Evolutionary conservation across 2,797 vertebrate genomes (phyloP).

Genomic region (Mormyrus hasselquistii): DNA sequence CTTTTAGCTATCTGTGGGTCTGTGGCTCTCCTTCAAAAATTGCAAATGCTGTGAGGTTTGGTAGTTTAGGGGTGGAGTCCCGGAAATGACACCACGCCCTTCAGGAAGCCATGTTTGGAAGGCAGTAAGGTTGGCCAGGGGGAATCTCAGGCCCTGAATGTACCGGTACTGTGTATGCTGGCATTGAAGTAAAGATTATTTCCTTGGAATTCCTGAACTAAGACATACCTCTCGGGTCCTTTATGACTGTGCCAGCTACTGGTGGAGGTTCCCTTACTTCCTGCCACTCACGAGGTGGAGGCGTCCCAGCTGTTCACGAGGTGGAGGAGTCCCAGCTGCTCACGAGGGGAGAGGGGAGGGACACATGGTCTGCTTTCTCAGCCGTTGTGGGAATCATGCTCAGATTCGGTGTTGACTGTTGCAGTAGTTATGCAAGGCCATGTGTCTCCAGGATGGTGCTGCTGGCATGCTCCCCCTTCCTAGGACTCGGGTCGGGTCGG

Average conservation of each 20-base stretch:
- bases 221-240: background rate
- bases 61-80: background rate
- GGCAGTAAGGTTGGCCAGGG: background rate
- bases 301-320: too few species aligned
- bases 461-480: conserved; percentile 7
- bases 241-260: too few species aligned
- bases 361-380: background rate
- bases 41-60: background rate
- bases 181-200: background rate
- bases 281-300: too few species aligned
- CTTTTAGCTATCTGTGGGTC: background rate
- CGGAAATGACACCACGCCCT: background rate
- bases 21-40: background rate
- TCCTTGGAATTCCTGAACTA: background rate
- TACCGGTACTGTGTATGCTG: background rate
- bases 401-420: background rate
- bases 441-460: background rate
- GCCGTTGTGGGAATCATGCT: background rate
- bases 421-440: background rate
- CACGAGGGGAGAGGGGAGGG: too few species aligned
- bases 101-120: background rate
- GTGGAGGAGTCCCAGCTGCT: too few species aligned
- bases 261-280: background rate
- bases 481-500: background rate
- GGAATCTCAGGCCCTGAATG: background rate